Base-by-base conservation (phyloP, 1,140 invertebrate genomes). In the Drosophila sturtevanti region DNA sequence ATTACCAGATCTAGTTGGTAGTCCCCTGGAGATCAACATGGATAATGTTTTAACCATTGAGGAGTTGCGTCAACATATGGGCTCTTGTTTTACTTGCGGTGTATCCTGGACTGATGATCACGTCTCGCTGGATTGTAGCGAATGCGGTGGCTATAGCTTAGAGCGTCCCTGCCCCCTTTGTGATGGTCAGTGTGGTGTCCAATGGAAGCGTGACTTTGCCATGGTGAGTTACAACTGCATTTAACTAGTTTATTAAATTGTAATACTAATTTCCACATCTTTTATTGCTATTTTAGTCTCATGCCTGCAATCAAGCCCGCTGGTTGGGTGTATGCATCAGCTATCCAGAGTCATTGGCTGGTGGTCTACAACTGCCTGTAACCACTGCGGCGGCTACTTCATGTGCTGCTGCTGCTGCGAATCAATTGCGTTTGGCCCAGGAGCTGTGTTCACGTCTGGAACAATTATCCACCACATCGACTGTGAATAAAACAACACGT, bases 41-140 rank as follows among this genome's bases (percentile, higher is more conserved):
- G 93, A 93, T 51, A 92, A 92, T 31, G 92, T 93, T 27, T 90
- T 96, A 60, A 96, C 95, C 34, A 95, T 96, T 69, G 95, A 96
- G 91, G 95, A 95, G 82, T 91, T 96, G 62, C 93, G 95, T 56
- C 93, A 94, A 41, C 95, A 96, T 77, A 92, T 95, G 69, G 91
- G 91, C 63, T 96, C 95, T 56, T 96, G 95, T 89, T 96, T 96
- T 90, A 95, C 95, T 92, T 97, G 96, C 92, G 96, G 96, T 21
- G 96, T 97, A 2, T 96, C 95, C 78, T 97, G 96, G 96, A 94
- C 93, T 73, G 95, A 97, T 78, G 94, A 96, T 65, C 96, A 97
- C 81, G 95, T 96, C 12, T 96, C 95, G 4, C 91, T 96, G 7
- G 96, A 96, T 89, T 97, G 96, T 92, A 93, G 93, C 34, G 96